phyloP scores from a whole-genome alignment of 2,113 vertebrate species.

The Sciurus niger region DNA sequence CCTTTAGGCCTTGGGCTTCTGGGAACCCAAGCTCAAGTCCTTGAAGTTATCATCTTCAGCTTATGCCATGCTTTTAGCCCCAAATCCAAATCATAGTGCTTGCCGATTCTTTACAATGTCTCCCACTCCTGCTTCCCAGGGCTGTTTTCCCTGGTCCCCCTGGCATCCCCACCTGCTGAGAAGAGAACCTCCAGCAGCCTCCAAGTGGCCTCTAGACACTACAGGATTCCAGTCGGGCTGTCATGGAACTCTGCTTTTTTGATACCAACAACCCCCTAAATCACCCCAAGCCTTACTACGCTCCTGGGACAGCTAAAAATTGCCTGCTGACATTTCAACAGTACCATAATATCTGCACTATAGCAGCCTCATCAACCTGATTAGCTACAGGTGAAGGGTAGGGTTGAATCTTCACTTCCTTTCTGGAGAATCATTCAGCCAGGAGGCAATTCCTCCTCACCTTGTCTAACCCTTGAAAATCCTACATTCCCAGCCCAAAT shows the following conservation, averaged over 20 bases:
- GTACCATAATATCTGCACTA: neutral
- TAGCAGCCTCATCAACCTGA: neutral
- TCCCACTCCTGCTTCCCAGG: neutral
- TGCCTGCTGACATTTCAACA: neutral
- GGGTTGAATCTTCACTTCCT: neutral
- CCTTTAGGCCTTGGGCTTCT: neutral
- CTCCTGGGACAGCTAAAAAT: neutral
- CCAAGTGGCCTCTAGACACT: neutral
- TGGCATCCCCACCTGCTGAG: neutral
- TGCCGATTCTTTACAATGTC: neutral
- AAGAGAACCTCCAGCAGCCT: neutral
- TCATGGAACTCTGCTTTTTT: neutral
- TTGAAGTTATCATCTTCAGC: neutral
- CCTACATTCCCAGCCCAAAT: neutral
- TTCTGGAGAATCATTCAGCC: neutral
- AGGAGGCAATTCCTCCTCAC: neutral
- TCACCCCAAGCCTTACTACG: neutral
- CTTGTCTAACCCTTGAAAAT: neutral
- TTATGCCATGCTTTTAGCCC: neutral
- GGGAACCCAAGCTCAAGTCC: neutral
- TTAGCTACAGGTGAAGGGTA: neutral
- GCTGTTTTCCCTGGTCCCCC: neutral
- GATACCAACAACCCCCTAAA: neutral
- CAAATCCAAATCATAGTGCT: neutral
- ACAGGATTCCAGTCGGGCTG: neutral